These are phyloP conservation scores for Noctua janthina DNA, from an alignment of 2,888 invertebrate genomes.

Conservation along the genomic window DNA sequence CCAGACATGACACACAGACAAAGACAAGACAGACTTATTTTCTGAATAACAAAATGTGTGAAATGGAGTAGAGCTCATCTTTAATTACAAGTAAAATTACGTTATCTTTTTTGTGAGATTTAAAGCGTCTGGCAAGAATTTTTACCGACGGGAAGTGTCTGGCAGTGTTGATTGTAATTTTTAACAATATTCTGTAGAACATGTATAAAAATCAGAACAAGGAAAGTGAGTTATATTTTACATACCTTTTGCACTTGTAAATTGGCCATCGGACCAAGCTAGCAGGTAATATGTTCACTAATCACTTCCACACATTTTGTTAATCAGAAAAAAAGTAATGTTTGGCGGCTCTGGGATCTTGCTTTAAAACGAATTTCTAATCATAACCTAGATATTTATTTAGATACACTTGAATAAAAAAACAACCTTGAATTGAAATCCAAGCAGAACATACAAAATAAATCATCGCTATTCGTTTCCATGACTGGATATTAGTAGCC, in stretches of 20 bases:
- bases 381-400: not conserved
- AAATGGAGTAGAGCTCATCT: not conserved
- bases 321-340: not conserved
- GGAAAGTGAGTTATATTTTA: not conserved
- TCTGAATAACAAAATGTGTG: not conserved
- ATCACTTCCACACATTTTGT: not conserved
- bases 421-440: conserved; percentile 15
- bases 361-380: conserved; percentile 1
- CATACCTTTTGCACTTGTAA: not conserved
- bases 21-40: not conserved
- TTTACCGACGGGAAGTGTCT: not conserved
- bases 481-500: not conserved
- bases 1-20: too few relatives aligned
- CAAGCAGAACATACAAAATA: not conserved
- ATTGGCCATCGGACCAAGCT: not conserved
- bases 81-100: not conserved
- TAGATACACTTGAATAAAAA: not conserved
- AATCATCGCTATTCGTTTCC: not conserved
- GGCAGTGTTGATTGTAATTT: not conserved
- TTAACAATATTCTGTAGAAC: not conserved
- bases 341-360: not conserved
- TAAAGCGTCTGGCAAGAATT: not conserved
- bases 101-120: not conserved
- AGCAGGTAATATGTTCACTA: not conserved
- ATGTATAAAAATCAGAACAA: not conserved